phyloP scores from a whole-genome alignment of 2,888 invertebrate genomes.

The Leptura quadrifasciata region DNA sequence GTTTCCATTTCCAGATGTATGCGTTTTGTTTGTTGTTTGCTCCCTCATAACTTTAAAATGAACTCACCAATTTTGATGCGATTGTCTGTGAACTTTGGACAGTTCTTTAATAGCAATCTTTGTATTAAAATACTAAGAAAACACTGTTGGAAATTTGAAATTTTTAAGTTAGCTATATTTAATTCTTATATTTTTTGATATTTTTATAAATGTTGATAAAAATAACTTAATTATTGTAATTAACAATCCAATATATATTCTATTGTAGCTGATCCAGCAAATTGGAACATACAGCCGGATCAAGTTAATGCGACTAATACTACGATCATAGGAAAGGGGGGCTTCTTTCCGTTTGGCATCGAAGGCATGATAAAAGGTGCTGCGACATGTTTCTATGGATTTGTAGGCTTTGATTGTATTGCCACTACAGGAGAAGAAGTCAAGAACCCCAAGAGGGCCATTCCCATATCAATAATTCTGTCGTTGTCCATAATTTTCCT shows the following conservation, averaged over 20 bases:
- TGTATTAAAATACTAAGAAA: too few species aligned
- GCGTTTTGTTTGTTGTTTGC: too few species aligned
- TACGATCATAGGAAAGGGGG: conserved; percentile 78
- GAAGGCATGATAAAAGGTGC: conserved; percentile 87
- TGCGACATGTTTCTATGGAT: conserved; percentile 92
- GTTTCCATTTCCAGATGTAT: too few species aligned
- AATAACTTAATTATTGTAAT: too few species aligned
- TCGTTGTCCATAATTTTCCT: conserved; percentile 89
- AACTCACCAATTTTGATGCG: too few species aligned
- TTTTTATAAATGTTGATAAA: too few species aligned
- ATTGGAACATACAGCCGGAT: conserved; percentile 72
- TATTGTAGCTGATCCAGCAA: conserved; percentile 71
- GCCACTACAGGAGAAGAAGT: conserved; percentile 94
- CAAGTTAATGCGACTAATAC: conserved; percentile 72
- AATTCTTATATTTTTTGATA: too few species aligned
- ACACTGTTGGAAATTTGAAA: too few species aligned
- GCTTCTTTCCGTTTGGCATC: conserved; percentile 90
- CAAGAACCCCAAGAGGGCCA: conserved; percentile 87
- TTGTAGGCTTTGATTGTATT: conserved; percentile 95
- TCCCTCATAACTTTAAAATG: too few species aligned
- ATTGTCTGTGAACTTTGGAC: too few species aligned
- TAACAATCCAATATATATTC: conserved; percentile 13
- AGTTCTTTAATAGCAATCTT: too few species aligned
- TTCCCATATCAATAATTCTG: conserved; percentile 90
- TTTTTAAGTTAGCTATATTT: too few species aligned